Base-by-base conservation (phyloP, 2,888 invertebrate genomes). In the Crepidodera aurea region DNA sequence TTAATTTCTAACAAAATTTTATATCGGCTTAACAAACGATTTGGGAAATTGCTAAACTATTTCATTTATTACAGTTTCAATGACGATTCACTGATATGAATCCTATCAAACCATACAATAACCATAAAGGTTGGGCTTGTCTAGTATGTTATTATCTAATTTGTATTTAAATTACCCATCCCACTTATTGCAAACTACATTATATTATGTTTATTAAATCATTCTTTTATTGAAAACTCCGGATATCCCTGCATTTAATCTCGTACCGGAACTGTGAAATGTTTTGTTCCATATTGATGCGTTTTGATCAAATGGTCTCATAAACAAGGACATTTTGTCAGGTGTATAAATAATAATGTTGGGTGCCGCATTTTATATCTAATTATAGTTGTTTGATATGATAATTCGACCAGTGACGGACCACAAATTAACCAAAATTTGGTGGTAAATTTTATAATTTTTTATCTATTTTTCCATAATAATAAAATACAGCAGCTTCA, bases 121-220 rank as follows among this genome's bases (percentile, higher is more conserved):
- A 55, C 29, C 32, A 34, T 55, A 60, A 50, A 50, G 29, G 42
- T 32, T 53, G 29, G 64, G 64, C 57, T 64, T 27, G 61, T 51
- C 60, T 58, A 57, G 48, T 54, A 29, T 70, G 67, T 72, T 70
- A 72, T 73, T 72, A 70, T 71, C 72, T 70, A 70, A 73, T 71
- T 71, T 69, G 69, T 72, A 67, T 69, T 64, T 69, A 69, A 74
- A 71, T 73, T 68, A 74, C 71, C 74, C 69, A 72, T 74, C 72
- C 73, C 67, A 68, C 64, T 71, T 69, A 71, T 71, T 64, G 70
- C 66, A 71, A 68, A 69, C 65, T 60, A 57, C 69, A 71, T 74
- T 73, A 71, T 74, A 75, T 77, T 75, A 75, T 76, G 74, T 76
- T 75, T 77, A 77, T 78, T 77, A 77, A 78, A 78, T 76, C 75